phyloP scores from a whole-genome alignment of 2,888 invertebrate species.

The Megalurothrips usitatus region DNA sequence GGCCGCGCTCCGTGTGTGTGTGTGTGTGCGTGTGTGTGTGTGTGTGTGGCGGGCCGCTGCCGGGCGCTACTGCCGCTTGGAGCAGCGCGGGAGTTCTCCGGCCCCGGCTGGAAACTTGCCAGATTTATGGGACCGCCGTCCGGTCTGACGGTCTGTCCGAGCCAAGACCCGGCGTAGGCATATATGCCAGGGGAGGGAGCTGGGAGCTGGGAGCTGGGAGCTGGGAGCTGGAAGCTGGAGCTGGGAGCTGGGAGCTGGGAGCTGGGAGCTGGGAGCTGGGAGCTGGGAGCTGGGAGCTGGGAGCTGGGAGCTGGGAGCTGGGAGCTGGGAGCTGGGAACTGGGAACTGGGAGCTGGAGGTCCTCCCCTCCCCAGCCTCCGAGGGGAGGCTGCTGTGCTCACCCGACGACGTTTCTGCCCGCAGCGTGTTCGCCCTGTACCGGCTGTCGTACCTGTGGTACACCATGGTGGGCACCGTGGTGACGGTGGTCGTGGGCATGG shows the following conservation, averaged over 20 bases:
- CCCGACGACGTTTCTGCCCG: neutral
- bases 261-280: no score
- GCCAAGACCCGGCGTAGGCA: neutral
- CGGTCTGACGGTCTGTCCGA: neutral
- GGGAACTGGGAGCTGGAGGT: neutral
- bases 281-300: no score
- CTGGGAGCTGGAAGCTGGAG: no score
- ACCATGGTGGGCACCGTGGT: constrained; percentile 72
- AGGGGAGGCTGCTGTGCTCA: no score
- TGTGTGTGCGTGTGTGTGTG: no score
- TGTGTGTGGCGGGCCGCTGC: no score
- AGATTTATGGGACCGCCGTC: neutral
- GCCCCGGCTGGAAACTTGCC: neutral
- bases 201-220: neutral
- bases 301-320: no score
- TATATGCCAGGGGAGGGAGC: neutral
- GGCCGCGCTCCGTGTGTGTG: no score
- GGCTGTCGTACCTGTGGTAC: constrained; percentile 88
- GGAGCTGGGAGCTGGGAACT: neutral
- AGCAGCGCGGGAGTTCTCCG: neutral
- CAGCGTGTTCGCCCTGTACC: constrained; percentile 51
- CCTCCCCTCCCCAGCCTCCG: no score
- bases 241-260: no score
- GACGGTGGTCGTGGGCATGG: constrained; percentile 67
- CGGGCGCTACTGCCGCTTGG: no score